Conservation (phyloP, 2,797 vertebrate genomes). For the Microcaecilia unicolor region DNA sequence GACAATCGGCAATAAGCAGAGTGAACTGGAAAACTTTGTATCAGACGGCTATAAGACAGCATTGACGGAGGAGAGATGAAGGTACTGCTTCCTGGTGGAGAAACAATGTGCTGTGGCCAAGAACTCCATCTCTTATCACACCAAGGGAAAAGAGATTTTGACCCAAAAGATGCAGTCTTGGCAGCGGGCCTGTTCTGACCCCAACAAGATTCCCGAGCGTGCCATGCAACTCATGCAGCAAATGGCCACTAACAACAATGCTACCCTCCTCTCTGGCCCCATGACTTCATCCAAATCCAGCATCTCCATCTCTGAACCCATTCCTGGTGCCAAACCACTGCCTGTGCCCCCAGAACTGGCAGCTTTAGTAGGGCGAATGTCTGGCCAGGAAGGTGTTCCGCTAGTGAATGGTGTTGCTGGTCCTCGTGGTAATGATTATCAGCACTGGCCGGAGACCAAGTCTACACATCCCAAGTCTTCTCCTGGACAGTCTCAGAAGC, state of each 20-base stretch:
- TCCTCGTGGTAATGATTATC: constrained; percentile 75
- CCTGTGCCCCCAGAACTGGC: constrained; percentile 86
- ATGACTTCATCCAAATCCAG: constrained; percentile 88
- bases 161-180: constrained; percentile 85
- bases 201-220: constrained; percentile 85
- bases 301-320: constrained; percentile 79
- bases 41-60: constrained; percentile 84
- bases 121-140: constrained; percentile 81
- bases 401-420: constrained; percentile 73
- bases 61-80: constrained; percentile 80
- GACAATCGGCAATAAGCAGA: constrained; percentile 89
- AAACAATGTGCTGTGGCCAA: constrained; percentile 93
- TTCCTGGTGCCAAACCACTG: constrained; percentile 85
- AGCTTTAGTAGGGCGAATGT: constrained; percentile 86
- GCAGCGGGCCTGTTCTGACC: constrained; percentile 85
- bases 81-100: constrained; percentile 96
- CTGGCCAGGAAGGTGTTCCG: constrained; percentile 66
- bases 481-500: constrained; percentile 70
- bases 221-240: constrained; percentile 85
- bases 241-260: constrained; percentile 67
- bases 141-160: constrained; percentile 89
- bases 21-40: constrained; percentile 83
- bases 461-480: constrained; percentile 70
- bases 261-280: constrained; percentile 72
- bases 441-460: constrained; percentile 83